A percentile compares a stretch with the other conserved stretches of the same genome.
These are phyloP conservation scores for Erythrocercus mccallii DNA, from an alignment of 2,113 vertebrate species.

Conservation along the genomic window DNA sequence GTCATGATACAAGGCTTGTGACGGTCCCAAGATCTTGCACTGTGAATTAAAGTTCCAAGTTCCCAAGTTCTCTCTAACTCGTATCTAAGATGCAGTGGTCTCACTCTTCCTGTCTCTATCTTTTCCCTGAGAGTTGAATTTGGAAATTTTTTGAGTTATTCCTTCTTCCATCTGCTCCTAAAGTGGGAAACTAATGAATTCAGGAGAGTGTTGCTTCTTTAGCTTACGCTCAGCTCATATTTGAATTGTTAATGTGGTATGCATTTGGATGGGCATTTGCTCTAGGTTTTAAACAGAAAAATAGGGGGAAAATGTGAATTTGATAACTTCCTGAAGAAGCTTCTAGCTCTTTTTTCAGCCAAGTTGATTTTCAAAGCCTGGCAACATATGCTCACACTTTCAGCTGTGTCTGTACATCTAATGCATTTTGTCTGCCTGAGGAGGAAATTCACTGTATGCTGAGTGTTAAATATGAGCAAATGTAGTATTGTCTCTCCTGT, in stretches of 20 bases:
- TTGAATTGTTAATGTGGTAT: not conserved
- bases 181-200: not conserved
- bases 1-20: not conserved
- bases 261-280: not conserved
- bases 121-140: not conserved
- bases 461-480: not conserved
- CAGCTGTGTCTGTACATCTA: slow-evolving; percentile 64
- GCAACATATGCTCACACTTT: slow-evolving; percentile 31
- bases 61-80: not conserved
- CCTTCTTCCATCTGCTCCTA: not conserved
- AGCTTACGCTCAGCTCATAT: not conserved
- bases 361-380: not conserved
- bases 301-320: not conserved
- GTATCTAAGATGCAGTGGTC: not conserved
- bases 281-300: not conserved
- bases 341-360: not conserved
- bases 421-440: not conserved
- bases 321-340: not conserved
- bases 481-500: not conserved
- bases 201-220: not conserved
- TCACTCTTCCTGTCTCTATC: not conserved
- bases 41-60: not conserved
- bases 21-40: not conserved
- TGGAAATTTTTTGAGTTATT: not conserved
- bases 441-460: not conserved